phyloP scores from a whole-genome alignment of 2,113 vertebrate genomes.

The Oncorhynchus mykiss region DNA sequence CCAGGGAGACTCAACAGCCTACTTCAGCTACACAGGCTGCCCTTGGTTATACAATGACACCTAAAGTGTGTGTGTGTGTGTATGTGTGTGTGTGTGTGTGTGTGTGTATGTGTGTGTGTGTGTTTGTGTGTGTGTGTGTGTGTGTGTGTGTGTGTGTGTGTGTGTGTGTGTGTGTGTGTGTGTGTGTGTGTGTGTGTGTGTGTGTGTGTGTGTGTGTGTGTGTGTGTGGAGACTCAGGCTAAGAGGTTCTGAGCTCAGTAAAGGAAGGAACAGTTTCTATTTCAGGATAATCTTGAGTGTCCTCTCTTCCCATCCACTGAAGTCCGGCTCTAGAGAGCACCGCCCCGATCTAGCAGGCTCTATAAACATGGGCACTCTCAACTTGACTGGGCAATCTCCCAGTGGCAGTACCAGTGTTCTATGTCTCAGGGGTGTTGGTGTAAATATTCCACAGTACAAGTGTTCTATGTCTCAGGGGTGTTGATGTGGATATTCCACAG shows the following conservation, averaged over 20 bases:
- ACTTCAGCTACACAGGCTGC: too few species aligned
- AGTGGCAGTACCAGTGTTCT: too few species aligned
- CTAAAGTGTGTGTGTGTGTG: constrained; percentile 3
- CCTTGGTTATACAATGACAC: constrained; percentile 42
- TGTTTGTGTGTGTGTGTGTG: not conserved
- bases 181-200: too few species aligned
- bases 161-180: not conserved
- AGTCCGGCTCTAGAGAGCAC: constrained; percentile 35
- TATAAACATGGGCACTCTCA: constrained; percentile 64
- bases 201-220: too few species aligned
- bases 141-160: not conserved
- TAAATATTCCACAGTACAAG: too few species aligned
- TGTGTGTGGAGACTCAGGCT: constrained; percentile 27
- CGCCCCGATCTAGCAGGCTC: constrained; percentile 47
- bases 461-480: too few species aligned
- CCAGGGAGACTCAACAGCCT: too few species aligned
- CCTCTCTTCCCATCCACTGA: constrained; percentile 46
- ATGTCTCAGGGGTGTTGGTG: too few species aligned
- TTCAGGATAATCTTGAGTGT: constrained; percentile 50
- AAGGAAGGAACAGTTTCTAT: constrained; percentile 37
- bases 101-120: not conserved
- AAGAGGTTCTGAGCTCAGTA: constrained; percentile 32
- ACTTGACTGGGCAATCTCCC: constrained; percentile 57
- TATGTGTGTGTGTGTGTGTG: too few species aligned
- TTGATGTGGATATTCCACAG: too few species aligned